A percentile compares a stretch with the other conserved stretches of the same genome.
These are phyloP conservation scores for Acleris literana DNA, from an alignment of 2,888 invertebrate genomes.

Conservation along the genomic window DNA sequence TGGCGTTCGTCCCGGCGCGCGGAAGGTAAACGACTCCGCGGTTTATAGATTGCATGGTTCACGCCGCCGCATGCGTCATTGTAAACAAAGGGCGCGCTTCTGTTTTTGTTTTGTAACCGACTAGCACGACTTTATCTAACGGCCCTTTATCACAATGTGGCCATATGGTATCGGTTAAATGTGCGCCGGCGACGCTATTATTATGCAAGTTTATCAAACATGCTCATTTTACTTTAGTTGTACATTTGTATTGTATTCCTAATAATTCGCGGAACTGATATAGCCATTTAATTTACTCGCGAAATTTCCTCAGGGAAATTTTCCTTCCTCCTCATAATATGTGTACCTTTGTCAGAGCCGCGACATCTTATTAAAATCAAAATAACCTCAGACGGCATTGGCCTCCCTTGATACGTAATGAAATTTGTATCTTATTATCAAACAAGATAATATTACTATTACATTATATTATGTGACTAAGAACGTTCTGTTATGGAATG, in stretches of 20 bases:
- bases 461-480: too few relatives aligned
- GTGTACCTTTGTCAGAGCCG: slow-evolving; percentile 24
- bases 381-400: slow-evolving; percentile 17
- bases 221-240: too few relatives aligned
- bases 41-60: slow-evolving; percentile 75
- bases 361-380: slow-evolving; percentile 34
- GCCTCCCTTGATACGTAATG: slow-evolving; percentile 14
- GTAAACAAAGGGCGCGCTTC: slow-evolving; percentile 80
- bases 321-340: too few relatives aligned
- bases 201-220: not conserved
- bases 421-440: not conserved
- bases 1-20: slow-evolving; percentile 77
- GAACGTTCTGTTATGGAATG: too few relatives aligned
- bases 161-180: slow-evolving; percentile 29
- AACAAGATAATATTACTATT: too few relatives aligned
- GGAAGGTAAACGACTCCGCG: slow-evolving; percentile 82
- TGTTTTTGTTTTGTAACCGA: slow-evolving; percentile 69
- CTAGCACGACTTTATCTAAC: slow-evolving; percentile 47
- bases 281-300: not conserved
- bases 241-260: not conserved
- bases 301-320: slow-evolving; percentile 38
- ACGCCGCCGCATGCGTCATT: slow-evolving; percentile 74
- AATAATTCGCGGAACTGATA: not conserved
- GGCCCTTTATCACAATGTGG: slow-evolving; percentile 34
- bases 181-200: slow-evolving; percentile 2